A percentile compares a stretch with the other conserved stretches of the same genome.
Conservation (phyloP, 2,888 invertebrate species). For the Rhamphomyia laevipes region DNA sequence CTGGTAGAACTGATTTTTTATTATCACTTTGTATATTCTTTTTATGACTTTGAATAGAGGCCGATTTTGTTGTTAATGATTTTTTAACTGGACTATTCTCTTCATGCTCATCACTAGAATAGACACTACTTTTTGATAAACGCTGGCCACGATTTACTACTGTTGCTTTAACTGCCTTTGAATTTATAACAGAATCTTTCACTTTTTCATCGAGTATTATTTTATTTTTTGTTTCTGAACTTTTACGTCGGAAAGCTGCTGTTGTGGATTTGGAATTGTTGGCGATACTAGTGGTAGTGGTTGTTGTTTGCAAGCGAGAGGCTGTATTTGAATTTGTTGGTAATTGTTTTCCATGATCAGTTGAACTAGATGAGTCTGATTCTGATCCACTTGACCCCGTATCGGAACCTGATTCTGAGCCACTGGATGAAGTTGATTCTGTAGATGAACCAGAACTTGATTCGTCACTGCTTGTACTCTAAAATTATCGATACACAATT, state of each 20-base stretch:
- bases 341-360: constrained; percentile 26
- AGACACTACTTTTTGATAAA: constrained; percentile 39
- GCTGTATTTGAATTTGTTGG: constrained; percentile 17
- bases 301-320: constrained; percentile 26
- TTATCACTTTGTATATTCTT: constrained; percentile 21
- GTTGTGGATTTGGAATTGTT: constrained; percentile 11
- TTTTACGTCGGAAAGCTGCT: constrained; percentile 16
- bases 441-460: constrained; percentile 55
- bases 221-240: constrained; percentile 20
- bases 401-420: constrained; percentile 57
- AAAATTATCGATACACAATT: constrained; percentile 13
- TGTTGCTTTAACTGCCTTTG: constrained; percentile 19
- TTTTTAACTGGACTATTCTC: constrained; percentile 20
- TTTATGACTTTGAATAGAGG: not conserved
- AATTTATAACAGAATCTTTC: constrained; percentile 15
- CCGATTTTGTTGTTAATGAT: not conserved
- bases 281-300: constrained; percentile 20
- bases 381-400: constrained; percentile 59
- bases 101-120: constrained; percentile 54
- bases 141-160: constrained; percentile 25
- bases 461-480: constrained; percentile 39
- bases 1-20: constrained; percentile 4
- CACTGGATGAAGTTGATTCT: constrained; percentile 53
- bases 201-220: constrained; percentile 19
- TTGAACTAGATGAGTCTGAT: constrained; percentile 53